These are phyloP conservation scores for Meloidogyne exigua DNA, from an alignment of 1,140 invertebrate species.

Conservation along the genomic window DNA sequence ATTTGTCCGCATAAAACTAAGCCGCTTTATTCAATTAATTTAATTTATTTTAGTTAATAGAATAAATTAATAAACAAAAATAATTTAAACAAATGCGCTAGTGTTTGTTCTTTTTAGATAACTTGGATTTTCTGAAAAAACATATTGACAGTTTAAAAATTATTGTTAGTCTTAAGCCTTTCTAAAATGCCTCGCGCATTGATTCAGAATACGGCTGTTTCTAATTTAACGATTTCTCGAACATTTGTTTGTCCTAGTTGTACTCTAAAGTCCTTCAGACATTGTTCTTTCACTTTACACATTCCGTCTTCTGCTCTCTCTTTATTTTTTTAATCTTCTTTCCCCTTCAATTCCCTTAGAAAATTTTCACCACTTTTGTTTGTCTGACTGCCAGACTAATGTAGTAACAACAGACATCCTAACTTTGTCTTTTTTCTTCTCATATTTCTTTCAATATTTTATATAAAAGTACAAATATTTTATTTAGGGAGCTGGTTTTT, in stretches of 20 bases:
- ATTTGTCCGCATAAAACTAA: too few species aligned
- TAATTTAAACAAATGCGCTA: too few species aligned
- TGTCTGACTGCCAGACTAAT: slow-evolving; percentile 3
- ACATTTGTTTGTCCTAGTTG: not conserved
- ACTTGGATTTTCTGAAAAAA: too few species aligned
- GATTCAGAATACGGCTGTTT: too few species aligned
- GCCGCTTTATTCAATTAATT: too few species aligned
- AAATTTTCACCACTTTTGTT: slow-evolving; percentile 1
- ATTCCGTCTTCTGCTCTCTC: not conserved
- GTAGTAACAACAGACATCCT: not conserved
- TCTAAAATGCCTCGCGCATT: too few species aligned
- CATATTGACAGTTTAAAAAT: too few species aligned
- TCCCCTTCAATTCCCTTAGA: not conserved
- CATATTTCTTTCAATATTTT: slow-evolving; percentile 1
- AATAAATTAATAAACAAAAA: too few species aligned
- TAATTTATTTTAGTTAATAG: too few species aligned
- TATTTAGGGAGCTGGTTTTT: not conserved
- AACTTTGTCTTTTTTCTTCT: not conserved
- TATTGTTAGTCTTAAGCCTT: too few species aligned
- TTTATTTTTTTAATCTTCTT: not conserved
- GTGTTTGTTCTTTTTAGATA: too few species aligned
- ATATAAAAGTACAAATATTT: not conserved
- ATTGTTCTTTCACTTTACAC: not conserved
- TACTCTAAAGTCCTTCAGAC: not conserved
- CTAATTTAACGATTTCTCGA: too few species aligned